These are phyloP conservation scores for Heteromormyrus szaboi DNA, from an alignment of 2,797 vertebrate species.

Conservation along the genomic window DNA sequence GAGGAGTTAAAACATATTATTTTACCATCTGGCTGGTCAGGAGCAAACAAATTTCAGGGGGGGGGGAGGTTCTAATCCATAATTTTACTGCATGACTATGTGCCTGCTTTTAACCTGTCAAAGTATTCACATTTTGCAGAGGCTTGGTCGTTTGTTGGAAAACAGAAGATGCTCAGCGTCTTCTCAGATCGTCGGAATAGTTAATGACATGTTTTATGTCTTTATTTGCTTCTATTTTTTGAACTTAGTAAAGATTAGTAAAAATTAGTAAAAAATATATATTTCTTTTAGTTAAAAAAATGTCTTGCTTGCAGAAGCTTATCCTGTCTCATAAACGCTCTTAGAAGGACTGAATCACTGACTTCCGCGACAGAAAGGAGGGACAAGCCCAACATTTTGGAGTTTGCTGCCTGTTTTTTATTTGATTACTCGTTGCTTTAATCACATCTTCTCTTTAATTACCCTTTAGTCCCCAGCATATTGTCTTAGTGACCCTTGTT, in stretches of 20 bases:
- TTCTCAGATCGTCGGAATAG: not conserved
- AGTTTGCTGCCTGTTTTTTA: slow-evolving; percentile 22
- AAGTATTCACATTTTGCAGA: not conserved
- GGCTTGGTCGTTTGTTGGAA: not conserved
- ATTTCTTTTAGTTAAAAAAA: not conserved
- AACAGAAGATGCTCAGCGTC: not conserved
- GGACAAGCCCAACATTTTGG: slow-evolving; percentile 16
- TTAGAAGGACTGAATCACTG: not conserved
- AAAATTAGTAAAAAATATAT: not conserved
- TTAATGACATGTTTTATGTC: not conserved
- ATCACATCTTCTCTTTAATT: slow-evolving; percentile 28
- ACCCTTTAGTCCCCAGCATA: slow-evolving; percentile 1
- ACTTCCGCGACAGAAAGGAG: not conserved
- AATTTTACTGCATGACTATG: not conserved
- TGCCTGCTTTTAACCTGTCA: not conserved
- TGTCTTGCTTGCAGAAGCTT: not conserved
- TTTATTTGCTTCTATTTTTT: not conserved
- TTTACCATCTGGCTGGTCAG: not conserved
- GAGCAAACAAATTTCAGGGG: not conserved
- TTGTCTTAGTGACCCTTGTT: slow-evolving; percentile 25
- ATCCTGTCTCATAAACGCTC: not conserved
- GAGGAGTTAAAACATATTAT: not conserved
- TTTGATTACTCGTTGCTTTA: slow-evolving; percentile 30
- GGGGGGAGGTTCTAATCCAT: not conserved
- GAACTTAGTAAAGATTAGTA: too few relatives aligned